Evolutionary conservation across 1,140 invertebrate species (phyloP).

Genomic region (Akabosia matsudoensis): DNA sequence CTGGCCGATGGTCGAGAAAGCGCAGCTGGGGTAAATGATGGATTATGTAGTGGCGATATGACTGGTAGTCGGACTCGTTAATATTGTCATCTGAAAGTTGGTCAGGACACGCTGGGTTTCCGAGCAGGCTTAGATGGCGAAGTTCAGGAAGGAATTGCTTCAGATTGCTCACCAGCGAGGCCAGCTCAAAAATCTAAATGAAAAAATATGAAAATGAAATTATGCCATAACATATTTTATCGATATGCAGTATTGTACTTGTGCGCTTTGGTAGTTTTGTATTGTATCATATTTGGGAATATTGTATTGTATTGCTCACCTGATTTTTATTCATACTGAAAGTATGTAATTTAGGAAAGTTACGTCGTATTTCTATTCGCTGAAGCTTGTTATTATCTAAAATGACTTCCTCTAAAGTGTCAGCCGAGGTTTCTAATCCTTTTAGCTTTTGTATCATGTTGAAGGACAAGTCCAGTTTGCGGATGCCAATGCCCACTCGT

Average conservation of each 20-base stretch:
- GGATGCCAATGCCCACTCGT: constrained; percentile 34
- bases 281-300: not conserved
- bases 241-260: not conserved
- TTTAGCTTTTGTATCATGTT: constrained; percentile 33
- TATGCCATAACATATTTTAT: not conserved
- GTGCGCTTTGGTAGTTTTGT: too few relatives aligned
- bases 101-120: constrained; percentile 44
- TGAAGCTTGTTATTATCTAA: constrained; percentile 45
- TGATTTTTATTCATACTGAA: constrained; percentile 44
- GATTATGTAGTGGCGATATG: constrained; percentile 38
- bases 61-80: constrained; percentile 36
- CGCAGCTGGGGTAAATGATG: constrained; percentile 33
- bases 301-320: constrained; percentile 25
- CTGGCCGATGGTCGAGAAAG: constrained; percentile 43
- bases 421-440: constrained; percentile 37
- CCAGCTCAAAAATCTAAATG: constrained; percentile 34
- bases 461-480: constrained; percentile 42
- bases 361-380: constrained; percentile 26
- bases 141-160: constrained; percentile 17
- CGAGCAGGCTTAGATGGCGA: constrained; percentile 36
- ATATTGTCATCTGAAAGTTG: constrained; percentile 34
- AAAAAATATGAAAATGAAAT: not conserved
- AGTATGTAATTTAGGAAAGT: constrained; percentile 43
- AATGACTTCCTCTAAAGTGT: constrained; percentile 43
- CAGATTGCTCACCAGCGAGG: constrained; percentile 27